phyloP scores from a whole-genome alignment of 2,888 invertebrate genomes.

The Eutolmus rufibarbis region DNA sequence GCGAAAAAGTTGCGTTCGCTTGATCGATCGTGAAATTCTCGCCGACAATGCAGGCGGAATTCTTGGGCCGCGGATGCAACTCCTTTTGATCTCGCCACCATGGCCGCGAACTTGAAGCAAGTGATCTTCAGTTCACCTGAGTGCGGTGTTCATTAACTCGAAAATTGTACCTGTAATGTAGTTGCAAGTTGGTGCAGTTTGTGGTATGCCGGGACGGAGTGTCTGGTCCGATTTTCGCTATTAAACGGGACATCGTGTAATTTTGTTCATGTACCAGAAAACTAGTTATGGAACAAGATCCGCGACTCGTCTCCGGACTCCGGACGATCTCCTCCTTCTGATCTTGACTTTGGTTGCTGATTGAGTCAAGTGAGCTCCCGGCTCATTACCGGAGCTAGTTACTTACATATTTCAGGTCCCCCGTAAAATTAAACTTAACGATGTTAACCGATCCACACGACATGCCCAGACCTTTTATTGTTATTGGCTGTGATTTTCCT shows the following conservation, averaged over 20 bases:
- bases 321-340: not conserved
- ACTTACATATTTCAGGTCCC: conserved; percentile 37
- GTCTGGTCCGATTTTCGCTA: conserved; percentile 40
- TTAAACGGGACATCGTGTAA: conserved; percentile 43
- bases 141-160: not conserved
- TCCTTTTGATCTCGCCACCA: not conserved
- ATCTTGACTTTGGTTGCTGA: not conserved
- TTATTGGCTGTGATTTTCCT: conserved; percentile 20
- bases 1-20: conserved; percentile 1
- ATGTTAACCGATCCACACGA: conserved; percentile 32
- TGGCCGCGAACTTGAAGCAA: conserved; percentile 35
- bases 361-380: conserved; percentile 23
- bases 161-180: not conserved
- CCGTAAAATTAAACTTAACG: conserved; percentile 34
- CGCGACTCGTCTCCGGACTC: not conserved
- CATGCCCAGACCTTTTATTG: conserved; percentile 29
- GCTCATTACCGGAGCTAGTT: conserved; percentile 38
- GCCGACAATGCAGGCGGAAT: not conserved
- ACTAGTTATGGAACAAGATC: not conserved
- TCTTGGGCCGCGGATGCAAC: not conserved
- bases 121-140: conserved; percentile 33
- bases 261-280: conserved; percentile 25
- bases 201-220: not conserved
- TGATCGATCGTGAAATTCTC: conserved; percentile 40
- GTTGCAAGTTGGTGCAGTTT: not conserved